Evolutionary conservation across 2,888 invertebrate species (phyloP).

Genomic region (Leptinotarsa haldemani): DNA sequence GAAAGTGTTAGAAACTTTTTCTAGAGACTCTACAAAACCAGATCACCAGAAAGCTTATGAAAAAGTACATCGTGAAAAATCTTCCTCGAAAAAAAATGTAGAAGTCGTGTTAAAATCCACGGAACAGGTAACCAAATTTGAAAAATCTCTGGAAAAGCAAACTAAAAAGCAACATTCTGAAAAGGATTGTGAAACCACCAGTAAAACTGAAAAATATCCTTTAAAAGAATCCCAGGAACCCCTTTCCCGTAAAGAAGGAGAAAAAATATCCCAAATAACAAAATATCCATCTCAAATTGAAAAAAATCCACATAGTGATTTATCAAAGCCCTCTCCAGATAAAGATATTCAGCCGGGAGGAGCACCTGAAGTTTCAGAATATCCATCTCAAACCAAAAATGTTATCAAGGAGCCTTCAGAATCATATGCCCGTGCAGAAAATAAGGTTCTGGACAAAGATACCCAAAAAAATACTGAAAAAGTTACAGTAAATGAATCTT

Average conservation of each 20-base stretch:
- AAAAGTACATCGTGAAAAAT: not conserved
- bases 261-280: slow-evolving; percentile 39
- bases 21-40: slow-evolving; percentile 6
- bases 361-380: not conserved
- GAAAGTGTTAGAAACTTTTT: not conserved
- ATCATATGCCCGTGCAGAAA: not conserved
- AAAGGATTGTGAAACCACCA: not conserved
- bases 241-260: slow-evolving; percentile 34
- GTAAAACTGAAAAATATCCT: slow-evolving; percentile 49
- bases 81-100: not conserved
- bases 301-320: slow-evolving; percentile 44
- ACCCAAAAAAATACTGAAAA: no score
- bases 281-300: slow-evolving; percentile 52
- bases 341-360: slow-evolving; percentile 19
- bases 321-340: slow-evolving; percentile 41
- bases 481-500: no score
- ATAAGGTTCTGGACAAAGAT: no score
- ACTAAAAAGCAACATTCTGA: slow-evolving; percentile 20
- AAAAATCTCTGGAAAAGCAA: slow-evolving; percentile 47
- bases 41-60: not conserved
- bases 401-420: not conserved
- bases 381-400: not conserved
- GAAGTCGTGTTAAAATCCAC: not conserved
- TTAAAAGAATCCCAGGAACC: slow-evolving; percentile 37
- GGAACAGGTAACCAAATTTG: slow-evolving; percentile 52